Evolutionary conservation across 2,797 vertebrate species (phyloP).

Genomic region (Champsocephalus esox): DNA sequence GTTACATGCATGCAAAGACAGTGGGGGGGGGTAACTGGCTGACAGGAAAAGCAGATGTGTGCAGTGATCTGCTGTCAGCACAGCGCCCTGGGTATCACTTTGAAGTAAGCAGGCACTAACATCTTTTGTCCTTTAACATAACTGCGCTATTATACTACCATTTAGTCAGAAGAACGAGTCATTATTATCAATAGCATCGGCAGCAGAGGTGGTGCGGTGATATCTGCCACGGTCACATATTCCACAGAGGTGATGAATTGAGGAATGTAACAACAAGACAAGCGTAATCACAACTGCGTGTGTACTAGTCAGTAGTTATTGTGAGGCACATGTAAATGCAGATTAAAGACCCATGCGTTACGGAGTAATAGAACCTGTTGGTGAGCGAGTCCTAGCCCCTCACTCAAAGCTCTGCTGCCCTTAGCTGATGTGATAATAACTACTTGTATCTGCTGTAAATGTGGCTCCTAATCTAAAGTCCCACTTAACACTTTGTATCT

Average conservation of each 20-base stretch:
- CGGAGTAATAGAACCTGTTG: slow-evolving; percentile 4
- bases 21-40: background rate
- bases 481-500: slow-evolving; percentile 24
- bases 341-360: slow-evolving; percentile 24
- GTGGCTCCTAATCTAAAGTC: slow-evolving; percentile 16
- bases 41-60: slow-evolving; percentile 35
- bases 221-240: slow-evolving; percentile 23
- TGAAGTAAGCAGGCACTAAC: slow-evolving; percentile 35
- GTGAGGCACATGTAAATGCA: slow-evolving; percentile 8
- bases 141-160: slow-evolving; percentile 19
- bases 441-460: slow-evolving; percentile 35
- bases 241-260: slow-evolving; percentile 7
- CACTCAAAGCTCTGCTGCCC: slow-evolving; percentile 14
- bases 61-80: slow-evolving; percentile 37
- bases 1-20: slow-evolving; percentile 31
- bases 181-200: slow-evolving; percentile 27
- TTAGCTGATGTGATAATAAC: background rate
- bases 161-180: slow-evolving; percentile 30
- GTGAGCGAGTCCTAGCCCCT: background rate
- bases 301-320: slow-evolving; percentile 2
- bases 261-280: slow-evolving; percentile 10
- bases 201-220: slow-evolving; percentile 5
- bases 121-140: slow-evolving; percentile 25
- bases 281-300: background rate
- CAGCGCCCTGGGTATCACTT: slow-evolving; percentile 11